Base-by-base conservation (phyloP, 2,113 vertebrate genomes). In the Protomyctophum bolini region DNA sequence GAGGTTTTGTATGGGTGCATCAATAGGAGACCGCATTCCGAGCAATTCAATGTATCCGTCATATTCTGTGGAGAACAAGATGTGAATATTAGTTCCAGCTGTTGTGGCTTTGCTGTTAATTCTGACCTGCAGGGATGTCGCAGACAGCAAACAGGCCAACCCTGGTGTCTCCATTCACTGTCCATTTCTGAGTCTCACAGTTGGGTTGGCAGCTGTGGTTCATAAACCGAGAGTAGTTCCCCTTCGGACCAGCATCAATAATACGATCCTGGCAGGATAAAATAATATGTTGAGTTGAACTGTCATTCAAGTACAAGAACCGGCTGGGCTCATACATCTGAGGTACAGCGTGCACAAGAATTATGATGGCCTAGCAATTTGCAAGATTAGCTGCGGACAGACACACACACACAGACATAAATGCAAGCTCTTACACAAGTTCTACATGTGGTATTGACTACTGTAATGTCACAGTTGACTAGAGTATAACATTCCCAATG, bases 121-220 rank as follows among this genome's bases (percentile, higher is more conserved):
- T 33, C 76, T 62, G 81, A 98, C 98, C 97, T 92, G 94, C 91
- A 48, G 97, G 95, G 70, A 99, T 94, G 83, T 98, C 96, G 0
- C 96, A 96, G 79, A 98, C 90, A 0, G 98, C 97, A 4, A 99
- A 99, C 51, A 99, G 90, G 7, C 98, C 97, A 0, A 99, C 98
- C 0, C 97, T 93, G 0, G 97, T 99, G 88, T 99, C 97, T 0
- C 98, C 98, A 0, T 99, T 95, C 67, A 99, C 98, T 0, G 97
- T 98, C 98, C 98, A 99, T 81, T 99, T 99, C 46, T 98, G 96
- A 1, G 97, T 99, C 86, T 99, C 98, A 29, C 97, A 98, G 91
- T 99, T 99, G 82, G 98, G 98, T 87, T 99, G 96, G 80, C 98
- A 99, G 95, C 97, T 99, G 93, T 99, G 97, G 80, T 99, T 99